Evolutionary conservation across 2,888 invertebrate species (phyloP), one percentile per base, ranked within the genome.

Genomic region (Patella depressa): DNA sequence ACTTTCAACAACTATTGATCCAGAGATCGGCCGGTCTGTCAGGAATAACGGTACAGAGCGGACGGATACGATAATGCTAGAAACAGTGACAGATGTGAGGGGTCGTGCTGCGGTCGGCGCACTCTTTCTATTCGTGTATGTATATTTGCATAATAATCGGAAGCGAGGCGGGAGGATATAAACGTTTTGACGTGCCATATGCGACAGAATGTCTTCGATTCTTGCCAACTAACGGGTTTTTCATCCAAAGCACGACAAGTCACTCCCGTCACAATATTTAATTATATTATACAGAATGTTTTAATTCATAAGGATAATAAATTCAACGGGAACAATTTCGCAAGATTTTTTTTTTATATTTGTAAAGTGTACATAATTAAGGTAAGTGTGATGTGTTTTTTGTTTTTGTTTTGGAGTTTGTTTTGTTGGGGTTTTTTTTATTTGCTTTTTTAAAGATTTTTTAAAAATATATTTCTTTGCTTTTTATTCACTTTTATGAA

Each of bases 121-220:
- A 53, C 53, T 65, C 24, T 69, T 74, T 74, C 74, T 69, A 53
- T 45, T 65, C 65, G 74, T 45, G 59, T 74, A 65, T 24, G 74
- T 74, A 59, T 65, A 74, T 74, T 74, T 74, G 74, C 74, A 74
- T 74, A 74, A 65, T 74, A 74, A 74, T 65, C 69, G 24, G 65
- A 11, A 53, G 29, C 19, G 59, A 65, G 53, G 65, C 65, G 74
- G 65, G 74, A 69, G 59, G 65, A 65, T 65, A 74, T 24, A 59
- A 69, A 74, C 24, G 65, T 65, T 65, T 53, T 65, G 74, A 65
- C n/a, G 11, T 17, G 74, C 9, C 65, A n/a, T 45, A 45, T 34
- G 69, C 53, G 65, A 65, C 65, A 74, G 65, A 73, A 57, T 53
- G 19, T 24, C 65, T 65, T 19, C 19, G 65, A 65, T 45, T 45